Conservation (phyloP, 2,888 invertebrate genomes). For the Iselma pallidipennis region DNA sequence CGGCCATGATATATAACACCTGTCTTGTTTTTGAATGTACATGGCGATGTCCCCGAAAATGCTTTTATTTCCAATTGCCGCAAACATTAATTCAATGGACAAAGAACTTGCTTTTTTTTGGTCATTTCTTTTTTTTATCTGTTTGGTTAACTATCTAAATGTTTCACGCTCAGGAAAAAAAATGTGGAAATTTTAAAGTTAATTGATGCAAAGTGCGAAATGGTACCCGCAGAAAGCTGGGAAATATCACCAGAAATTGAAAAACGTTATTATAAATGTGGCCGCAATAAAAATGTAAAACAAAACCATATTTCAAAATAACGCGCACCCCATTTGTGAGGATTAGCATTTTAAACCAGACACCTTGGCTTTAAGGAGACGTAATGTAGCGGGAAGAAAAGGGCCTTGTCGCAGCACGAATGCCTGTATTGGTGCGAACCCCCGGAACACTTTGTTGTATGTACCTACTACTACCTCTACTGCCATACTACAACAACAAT, state of each 20-base stretch:
- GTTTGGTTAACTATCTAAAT: background rate
- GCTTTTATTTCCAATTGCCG: background rate
- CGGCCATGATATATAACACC: conserved; percentile 30
- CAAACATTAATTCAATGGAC: background rate
- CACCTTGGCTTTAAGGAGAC: conserved; percentile 57
- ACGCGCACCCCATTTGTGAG: conserved; percentile 58
- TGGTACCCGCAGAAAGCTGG: conserved; percentile 28
- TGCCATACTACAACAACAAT: conserved; percentile 28
- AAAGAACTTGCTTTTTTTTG: too few species aligned
- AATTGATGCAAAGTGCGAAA: conserved; percentile 3
- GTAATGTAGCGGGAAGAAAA: conserved; percentile 50
- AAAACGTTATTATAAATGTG: conserved; percentile 58
- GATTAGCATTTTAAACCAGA: conserved; percentile 60
- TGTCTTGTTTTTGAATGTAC: conserved; percentile 2
- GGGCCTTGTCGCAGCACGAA: conserved; percentile 31
- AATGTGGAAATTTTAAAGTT: background rate
- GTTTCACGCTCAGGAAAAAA: too few species aligned
- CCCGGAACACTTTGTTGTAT: background rate
- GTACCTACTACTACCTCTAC: background rate
- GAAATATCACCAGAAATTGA: conserved; percentile 50
- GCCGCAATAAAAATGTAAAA: conserved; percentile 59
- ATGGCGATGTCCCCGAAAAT: background rate
- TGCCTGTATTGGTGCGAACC: conserved; percentile 38
- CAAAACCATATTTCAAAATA: conserved; percentile 58
- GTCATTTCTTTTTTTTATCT: too few species aligned